phyloP scores from a whole-genome alignment of 1,140 invertebrate genomes.

The Elymnias hypermnestra region DNA sequence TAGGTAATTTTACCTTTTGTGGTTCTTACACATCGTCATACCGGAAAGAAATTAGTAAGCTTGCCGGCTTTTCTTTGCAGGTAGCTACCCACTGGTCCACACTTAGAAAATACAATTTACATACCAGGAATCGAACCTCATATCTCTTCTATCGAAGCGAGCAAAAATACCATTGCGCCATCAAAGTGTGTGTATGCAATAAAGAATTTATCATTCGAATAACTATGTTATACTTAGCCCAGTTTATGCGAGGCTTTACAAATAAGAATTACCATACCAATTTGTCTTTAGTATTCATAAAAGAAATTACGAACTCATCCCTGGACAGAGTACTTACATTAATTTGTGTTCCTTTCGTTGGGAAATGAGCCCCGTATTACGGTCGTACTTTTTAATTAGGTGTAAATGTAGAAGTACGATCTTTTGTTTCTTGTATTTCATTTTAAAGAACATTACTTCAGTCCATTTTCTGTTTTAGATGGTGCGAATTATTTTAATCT shows the following conservation, averaged over 20 bases:
- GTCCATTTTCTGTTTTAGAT: background rate
- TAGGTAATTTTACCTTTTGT: too few species aligned
- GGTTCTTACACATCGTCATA: too few species aligned
- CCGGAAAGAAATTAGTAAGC: too few species aligned
- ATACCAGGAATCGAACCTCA: background rate
- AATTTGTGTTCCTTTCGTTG: slow-evolving; percentile 15
- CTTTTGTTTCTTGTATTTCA: slow-evolving; percentile 2
- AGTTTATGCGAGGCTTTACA: background rate
- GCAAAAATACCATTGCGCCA: background rate
- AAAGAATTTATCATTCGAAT: too few species aligned
- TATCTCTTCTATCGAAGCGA: background rate
- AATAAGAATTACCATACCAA: slow-evolving; percentile 2
- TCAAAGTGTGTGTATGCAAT: too few species aligned
- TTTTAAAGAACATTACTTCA: background rate
- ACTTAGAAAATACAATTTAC: background rate
- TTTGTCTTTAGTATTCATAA: background rate
- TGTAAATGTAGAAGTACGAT: slow-evolving; percentile 4
- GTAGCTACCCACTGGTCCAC: background rate
- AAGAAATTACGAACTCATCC: slow-evolving; percentile 16
- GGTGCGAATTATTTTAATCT: too few species aligned
- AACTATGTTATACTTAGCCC: too few species aligned
- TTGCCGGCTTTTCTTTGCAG: too few species aligned
- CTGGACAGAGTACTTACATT: slow-evolving; percentile 10
- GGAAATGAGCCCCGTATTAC: slow-evolving; percentile 16
- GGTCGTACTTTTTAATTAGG: slow-evolving; percentile 23